These are phyloP conservation scores for Frankliniella intonsa DNA, from an alignment of 2,888 invertebrate genomes.

Conservation along the genomic window DNA sequence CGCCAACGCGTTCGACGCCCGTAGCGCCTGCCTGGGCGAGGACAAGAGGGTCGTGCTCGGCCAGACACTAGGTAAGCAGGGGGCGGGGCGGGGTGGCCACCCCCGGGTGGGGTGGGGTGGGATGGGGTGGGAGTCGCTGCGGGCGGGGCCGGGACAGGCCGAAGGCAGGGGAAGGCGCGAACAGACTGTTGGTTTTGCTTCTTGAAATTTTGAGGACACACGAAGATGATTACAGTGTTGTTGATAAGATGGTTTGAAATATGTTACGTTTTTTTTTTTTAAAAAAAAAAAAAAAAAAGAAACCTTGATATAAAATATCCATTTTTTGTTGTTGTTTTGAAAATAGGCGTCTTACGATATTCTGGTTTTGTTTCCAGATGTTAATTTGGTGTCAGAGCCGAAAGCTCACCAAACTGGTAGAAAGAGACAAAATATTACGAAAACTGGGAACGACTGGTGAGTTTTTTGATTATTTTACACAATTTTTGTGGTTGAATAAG, in stretches of 20 bases:
- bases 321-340: not conserved
- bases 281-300: not conserved
- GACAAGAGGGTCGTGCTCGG: conserved; percentile 70
- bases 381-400: conserved; percentile 72
- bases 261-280: not conserved
- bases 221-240: too few species aligned
- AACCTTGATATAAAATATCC: not conserved
- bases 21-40: conserved; percentile 67
- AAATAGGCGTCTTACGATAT: conserved; percentile 3
- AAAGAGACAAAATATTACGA: conserved; percentile 61
- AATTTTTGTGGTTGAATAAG: not conserved
- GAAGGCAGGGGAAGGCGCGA: not conserved
- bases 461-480: conserved; percentile 41
- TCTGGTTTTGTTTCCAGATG: conserved; percentile 53
- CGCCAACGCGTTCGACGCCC: conserved; percentile 67
- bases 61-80: conserved; percentile 66
- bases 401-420: conserved; percentile 66
- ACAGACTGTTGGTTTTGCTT: not conserved
- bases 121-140: too few species aligned
- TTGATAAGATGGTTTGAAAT: not conserved
- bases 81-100: too few species aligned
- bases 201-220: not conserved
- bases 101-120: too few species aligned
- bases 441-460: conserved; percentile 65
- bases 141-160: too few species aligned